Evolutionary conservation across 2,797 vertebrate species (phyloP).

Genomic region (Anabacerthia variegaticeps): DNA sequence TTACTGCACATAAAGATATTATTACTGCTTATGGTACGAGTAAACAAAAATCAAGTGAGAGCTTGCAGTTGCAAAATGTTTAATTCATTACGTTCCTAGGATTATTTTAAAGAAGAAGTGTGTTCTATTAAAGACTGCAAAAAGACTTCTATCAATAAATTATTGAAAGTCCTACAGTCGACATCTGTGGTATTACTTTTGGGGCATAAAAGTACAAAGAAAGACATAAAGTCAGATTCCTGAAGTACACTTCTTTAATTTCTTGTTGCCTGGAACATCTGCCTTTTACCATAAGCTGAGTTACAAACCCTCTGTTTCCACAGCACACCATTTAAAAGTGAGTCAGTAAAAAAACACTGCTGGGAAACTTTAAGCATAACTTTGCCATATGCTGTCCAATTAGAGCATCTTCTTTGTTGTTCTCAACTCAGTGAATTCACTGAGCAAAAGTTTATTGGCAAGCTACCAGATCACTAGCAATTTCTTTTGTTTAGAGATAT

Average conservation of each 20-base stretch:
- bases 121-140: neutral
- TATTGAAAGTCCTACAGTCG: neutral
- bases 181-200: constrained; percentile 23
- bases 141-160: constrained; percentile 36
- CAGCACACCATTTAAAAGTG: neutral
- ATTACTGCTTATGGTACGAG: neutral
- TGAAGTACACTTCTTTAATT: constrained; percentile 37
- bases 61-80: neutral
- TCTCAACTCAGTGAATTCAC: constrained; percentile 1
- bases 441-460: neutral
- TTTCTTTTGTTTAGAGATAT: constrained; percentile 30
- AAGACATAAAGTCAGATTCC: constrained; percentile 10
- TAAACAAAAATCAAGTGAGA: constrained; percentile 12
- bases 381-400: constrained; percentile 12
- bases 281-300: constrained; percentile 34
- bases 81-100: neutral
- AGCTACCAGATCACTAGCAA: constrained; percentile 11
- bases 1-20: neutral
- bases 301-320: constrained; percentile 17
- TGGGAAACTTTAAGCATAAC: constrained; percentile 39
- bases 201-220: constrained; percentile 38
- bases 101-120: constrained; percentile 3
- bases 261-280: constrained; percentile 38
- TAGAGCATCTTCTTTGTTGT: neutral
- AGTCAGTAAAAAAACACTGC: neutral